Conservation (phyloP, 2,113 vertebrate species). For the Notarius quadriscutis region DNA sequence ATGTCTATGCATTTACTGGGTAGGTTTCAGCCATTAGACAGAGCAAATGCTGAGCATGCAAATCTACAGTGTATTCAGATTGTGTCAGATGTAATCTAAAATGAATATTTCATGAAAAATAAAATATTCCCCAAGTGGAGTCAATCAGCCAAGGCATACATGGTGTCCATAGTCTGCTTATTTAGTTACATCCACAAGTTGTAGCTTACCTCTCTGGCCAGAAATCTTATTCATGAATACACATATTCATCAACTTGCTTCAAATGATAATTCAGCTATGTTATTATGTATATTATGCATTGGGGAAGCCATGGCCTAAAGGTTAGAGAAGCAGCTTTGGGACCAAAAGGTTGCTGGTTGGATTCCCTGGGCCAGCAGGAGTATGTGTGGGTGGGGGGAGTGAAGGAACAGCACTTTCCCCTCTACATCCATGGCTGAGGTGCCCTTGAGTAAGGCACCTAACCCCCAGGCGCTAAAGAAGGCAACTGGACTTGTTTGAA, state of each 20-base stretch:
- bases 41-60: neutral
- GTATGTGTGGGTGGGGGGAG: no score
- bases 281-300: neutral
- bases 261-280: neutral
- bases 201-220: neutral
- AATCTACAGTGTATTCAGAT: neutral
- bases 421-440: no score
- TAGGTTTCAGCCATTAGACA: neutral
- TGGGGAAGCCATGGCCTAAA: no score
- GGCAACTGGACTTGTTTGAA: no score
- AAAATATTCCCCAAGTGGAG: no score
- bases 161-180: neutral
- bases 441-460: no score
- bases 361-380: no score
- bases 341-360: no score
- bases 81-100: neutral
- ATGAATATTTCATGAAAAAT: neutral
- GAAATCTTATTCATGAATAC: neutral
- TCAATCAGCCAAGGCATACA: neutral
- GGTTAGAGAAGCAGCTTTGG: no score
- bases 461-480: no score
- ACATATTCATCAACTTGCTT: neutral
- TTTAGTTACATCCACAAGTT: neutral
- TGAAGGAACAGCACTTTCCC: no score
- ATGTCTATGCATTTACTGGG: neutral